Base-by-base conservation (phyloP, 2,888 invertebrate species). In the Drosophila paracracens region DNA sequence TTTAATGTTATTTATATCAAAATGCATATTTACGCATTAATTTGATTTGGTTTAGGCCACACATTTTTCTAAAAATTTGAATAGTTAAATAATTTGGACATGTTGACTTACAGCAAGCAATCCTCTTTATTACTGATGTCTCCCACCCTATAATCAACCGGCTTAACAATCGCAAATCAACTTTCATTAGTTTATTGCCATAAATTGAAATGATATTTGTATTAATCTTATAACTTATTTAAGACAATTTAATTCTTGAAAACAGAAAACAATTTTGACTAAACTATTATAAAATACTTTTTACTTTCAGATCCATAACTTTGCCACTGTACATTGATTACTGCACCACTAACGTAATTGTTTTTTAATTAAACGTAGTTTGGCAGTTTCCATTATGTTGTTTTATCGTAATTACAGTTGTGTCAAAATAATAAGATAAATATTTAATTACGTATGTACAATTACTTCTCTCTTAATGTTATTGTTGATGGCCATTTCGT, bases 361-460 rank as follows among this genome's bases (percentile, higher is more conserved):
- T 38, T 31, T 48, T 57, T 10, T 36, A 77, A 68, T 75, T 65
- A 67, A 75, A 81, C 54, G 66, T 53, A 66, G 64, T 83, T 84
- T 72, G 87, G 84, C 57, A 74, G 89, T 75, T 54, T 40, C 56
- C 50, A 62, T 57, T 56, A 36, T 63, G 43, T 57, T 70, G 46
- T 56, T 61, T 69, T 53, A 46, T 68, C 67, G 58, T 59, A 53
- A 81, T 72, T 56, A 68, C 64, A 60, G 61, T 60, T 31, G 48
- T 40, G 56, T 65, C 54, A 60, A 63, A 64, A 81, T 67, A 65
- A 76, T 79, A 58, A 72, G 60, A 83, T 81, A 81, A 74, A 84
- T 81, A 87, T 79, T 81, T 89, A 79, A 87, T 81, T 87, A 76
- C 81, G 81, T 74, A 63, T 76, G 74, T 65, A 61, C 75, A 71